Conservation (phyloP, 2,113 vertebrate genomes). For the Vimba vimba region DNA sequence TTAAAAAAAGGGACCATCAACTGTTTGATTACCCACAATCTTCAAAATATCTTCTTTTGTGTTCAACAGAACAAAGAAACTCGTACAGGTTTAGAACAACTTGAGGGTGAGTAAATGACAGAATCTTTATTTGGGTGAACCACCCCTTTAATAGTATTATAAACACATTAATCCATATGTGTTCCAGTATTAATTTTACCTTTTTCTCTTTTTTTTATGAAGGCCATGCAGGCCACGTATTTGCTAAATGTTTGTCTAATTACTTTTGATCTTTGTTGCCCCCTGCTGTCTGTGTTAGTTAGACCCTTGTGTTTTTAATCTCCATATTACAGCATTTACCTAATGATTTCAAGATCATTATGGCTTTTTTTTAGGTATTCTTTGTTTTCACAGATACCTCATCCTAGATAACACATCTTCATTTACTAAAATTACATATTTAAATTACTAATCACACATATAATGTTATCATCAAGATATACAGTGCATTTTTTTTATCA, state of each 20-base stretch:
- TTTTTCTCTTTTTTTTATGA: not conserved
- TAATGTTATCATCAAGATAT: too few relatives aligned
- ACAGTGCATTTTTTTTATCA: too few relatives aligned
- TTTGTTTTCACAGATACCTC: not conserved
- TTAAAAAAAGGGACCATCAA: too few relatives aligned
- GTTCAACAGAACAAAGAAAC: too few relatives aligned
- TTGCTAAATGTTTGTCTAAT: not conserved
- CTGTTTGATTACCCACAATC: too few relatives aligned
- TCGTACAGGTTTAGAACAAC: too few relatives aligned
- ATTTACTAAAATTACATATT: too few relatives aligned
- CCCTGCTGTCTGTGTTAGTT: slow-evolving; percentile 32
- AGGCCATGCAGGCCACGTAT: not conserved
- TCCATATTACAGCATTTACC: not conserved
- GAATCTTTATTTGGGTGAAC: too few relatives aligned
- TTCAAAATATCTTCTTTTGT: too few relatives aligned
- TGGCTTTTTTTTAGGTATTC: not conserved
- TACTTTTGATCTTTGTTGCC: slow-evolving; percentile 20
- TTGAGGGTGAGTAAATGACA: too few relatives aligned
- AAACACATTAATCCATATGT: not conserved
- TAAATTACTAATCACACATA: too few relatives aligned
- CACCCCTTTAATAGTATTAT: not conserved
- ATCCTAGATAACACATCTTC: not conserved
- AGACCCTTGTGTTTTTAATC: not conserved
- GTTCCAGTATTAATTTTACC: not conserved
- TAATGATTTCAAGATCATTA: not conserved